Conservation (phyloP, 1,140 invertebrate genomes). For the Lucilia sericata region DNA sequence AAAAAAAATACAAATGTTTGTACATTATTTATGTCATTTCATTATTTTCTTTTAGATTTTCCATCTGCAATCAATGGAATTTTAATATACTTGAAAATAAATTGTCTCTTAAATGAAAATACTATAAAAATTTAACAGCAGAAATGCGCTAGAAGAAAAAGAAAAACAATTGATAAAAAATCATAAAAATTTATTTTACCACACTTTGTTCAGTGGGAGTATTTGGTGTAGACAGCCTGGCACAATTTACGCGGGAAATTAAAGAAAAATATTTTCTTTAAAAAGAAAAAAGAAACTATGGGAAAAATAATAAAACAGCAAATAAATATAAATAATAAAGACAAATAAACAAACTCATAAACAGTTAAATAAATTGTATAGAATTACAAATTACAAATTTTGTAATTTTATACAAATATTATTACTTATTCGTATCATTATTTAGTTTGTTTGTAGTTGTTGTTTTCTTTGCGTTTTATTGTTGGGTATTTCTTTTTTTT, state of each 20-base stretch:
- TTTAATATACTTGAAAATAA: slow-evolving; percentile 1
- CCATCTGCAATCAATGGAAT: not conserved
- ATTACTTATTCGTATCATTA: no score
- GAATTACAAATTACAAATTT: slow-evolving; percentile 9
- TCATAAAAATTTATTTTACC: no score
- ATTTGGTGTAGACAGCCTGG: no score
- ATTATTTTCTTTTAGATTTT: not conserved
- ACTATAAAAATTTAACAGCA: not conserved
- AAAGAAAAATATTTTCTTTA: slow-evolving; percentile 13
- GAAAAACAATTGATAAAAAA: no score
- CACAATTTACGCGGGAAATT: not conserved
- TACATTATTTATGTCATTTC: not conserved
- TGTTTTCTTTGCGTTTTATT: not conserved
- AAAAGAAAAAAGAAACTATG: not conserved
- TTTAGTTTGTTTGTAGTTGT: no score
- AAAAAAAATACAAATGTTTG: not conserved
- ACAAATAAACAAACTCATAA: not conserved
- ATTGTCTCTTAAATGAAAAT: not conserved
- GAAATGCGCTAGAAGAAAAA: not conserved
- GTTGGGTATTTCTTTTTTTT: not conserved
- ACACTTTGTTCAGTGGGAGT: no score
- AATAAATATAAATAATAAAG: not conserved
- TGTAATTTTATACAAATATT: slow-evolving; percentile 18
- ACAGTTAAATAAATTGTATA: slow-evolving; percentile 17
- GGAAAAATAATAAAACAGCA: not conserved